These are phyloP conservation scores for Petrosia ficiformis DNA, from an alignment of 37 sponge, comb jelly and placozoan genomes.

Conservation along the genomic window DNA sequence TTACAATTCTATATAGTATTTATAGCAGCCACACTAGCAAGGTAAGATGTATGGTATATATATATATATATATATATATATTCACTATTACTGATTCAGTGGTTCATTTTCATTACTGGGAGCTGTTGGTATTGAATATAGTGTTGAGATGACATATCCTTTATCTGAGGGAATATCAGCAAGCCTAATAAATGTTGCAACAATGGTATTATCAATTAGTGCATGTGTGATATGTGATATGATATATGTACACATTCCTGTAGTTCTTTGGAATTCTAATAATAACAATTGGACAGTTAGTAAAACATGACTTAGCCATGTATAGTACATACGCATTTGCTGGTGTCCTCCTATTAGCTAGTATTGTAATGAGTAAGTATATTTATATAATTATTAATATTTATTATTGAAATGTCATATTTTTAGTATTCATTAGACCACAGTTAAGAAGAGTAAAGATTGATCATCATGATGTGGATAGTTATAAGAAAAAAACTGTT, in stretches of 20 bases:
- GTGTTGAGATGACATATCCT: slow-evolving; percentile 7
- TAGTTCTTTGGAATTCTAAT: slow-evolving; percentile 21
- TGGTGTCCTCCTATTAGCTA: slow-evolving; percentile 5
- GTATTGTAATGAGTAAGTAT: background rate
- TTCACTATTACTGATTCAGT: background rate
- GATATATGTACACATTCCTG: background rate
- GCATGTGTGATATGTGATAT: too few species aligned
- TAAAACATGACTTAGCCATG: background rate
- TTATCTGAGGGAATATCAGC: slow-evolving; percentile 5
- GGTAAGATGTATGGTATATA: too few species aligned
- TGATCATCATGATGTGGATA: slow-evolving; percentile 10
- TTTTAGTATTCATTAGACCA: slow-evolving; percentile 35
- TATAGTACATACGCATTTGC: slow-evolving; percentile 5
- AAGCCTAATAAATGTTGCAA: background rate
- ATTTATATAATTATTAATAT: background rate
- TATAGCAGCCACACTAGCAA: background rate
- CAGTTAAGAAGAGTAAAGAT: slow-evolving; percentile 29
- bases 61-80: background rate
- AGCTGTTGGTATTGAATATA: background rate
- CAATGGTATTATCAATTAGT: too few species aligned
- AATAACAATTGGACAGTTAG: background rate
- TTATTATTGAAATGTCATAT: background rate
- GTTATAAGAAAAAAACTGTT: too few species aligned
- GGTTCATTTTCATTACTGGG: background rate
- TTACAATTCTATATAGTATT: slow-evolving; percentile 1